These are phyloP conservation scores for Ecliptopera silaceata DNA, from an alignment of 2,888 invertebrate genomes.

Conservation along the genomic window DNA sequence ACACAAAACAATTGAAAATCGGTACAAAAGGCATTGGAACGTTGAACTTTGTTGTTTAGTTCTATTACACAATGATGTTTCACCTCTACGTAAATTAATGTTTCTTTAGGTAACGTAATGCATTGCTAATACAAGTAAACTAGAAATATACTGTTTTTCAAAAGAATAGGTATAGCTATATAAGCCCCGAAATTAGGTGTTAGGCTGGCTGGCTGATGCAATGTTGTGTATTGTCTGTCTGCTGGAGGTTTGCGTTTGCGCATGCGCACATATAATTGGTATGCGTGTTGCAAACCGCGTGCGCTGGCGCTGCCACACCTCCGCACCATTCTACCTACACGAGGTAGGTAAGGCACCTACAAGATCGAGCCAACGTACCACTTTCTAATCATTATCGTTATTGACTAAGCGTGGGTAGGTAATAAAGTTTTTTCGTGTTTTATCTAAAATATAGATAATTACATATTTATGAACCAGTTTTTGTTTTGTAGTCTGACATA, in stretches of 20 bases:
- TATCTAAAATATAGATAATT: no score
- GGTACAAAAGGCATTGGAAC: slow-evolving; percentile 9
- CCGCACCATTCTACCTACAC: slow-evolving; percentile 42
- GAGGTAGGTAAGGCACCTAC: slow-evolving; percentile 23
- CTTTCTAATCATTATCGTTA: slow-evolving; percentile 65
- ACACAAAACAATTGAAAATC: slow-evolving; percentile 20
- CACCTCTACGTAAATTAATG: neutral
- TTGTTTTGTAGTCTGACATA: no score
- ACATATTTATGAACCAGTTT: no score
- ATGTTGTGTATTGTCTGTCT: slow-evolving; percentile 41
- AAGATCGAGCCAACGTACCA: slow-evolving; percentile 34
- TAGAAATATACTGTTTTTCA: neutral
- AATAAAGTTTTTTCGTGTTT: slow-evolving; percentile 6
- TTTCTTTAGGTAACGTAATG: no score
- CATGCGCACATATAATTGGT: slow-evolving; percentile 37
- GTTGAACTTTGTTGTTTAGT: slow-evolving; percentile 10
- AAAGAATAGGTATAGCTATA: slow-evolving; percentile 11
- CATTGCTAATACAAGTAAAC: neutral
- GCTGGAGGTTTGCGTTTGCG: slow-evolving; percentile 37
- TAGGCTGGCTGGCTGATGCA: slow-evolving; percentile 52
- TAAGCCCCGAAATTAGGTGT: slow-evolving; percentile 27
- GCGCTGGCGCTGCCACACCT: slow-evolving; percentile 57
- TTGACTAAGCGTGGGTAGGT: slow-evolving; percentile 40
- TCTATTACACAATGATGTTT: slow-evolving; percentile 3
- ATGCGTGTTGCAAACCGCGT: slow-evolving; percentile 49